Base-by-base conservation (phyloP, 2,797 vertebrate genomes). In the Chaenodraco wilsoni region DNA sequence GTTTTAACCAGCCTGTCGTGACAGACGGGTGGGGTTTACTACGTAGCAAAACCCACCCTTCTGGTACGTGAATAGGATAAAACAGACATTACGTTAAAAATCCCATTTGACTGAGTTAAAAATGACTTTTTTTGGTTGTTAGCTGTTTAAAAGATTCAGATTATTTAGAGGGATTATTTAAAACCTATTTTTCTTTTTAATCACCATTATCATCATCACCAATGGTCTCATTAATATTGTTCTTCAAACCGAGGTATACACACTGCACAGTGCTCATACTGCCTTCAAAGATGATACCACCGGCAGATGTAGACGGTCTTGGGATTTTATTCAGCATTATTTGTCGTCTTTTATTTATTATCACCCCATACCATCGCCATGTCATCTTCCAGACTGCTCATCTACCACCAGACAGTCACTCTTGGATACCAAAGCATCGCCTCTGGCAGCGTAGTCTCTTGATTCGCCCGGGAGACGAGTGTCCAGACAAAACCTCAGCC, bases 351-450 rank as follows among this genome's bases (percentile, higher is more conserved):
- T 90, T 83, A 76, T 91, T 86, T 86, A 66, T 76, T 12, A 61
- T 62, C 72, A 4, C 50, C 67, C 72, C 72, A 63, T 19, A 56
- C 63, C 88, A 72, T 70, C 78, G n/a, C 37, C 83, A 82, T 65
- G 76, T 83, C 84, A 82, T 83, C 71, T 37, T 83, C 75, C 73
- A 85, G 79, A 85, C 87, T 72, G 80, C 85, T 84, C 87, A 74
- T 82, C 85, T 8, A 65, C 86, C 85, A 81, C 72, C 84, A 85
- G 86, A 90, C 80, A 81, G 90, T 91, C 92, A 89, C 90, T 92
- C 93, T 90, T 84, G 85, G 90, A 95, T 93, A 95, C 94, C 94
- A 95, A 95, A 95, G 94, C 89, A 69, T 90, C 72, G 85, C 88
- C 90, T 83, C 83, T 80, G 89, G 90, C 88, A 73, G 84, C 84